Conservation (phyloP, 2,888 invertebrate species). For the Phengaris arion region DNA sequence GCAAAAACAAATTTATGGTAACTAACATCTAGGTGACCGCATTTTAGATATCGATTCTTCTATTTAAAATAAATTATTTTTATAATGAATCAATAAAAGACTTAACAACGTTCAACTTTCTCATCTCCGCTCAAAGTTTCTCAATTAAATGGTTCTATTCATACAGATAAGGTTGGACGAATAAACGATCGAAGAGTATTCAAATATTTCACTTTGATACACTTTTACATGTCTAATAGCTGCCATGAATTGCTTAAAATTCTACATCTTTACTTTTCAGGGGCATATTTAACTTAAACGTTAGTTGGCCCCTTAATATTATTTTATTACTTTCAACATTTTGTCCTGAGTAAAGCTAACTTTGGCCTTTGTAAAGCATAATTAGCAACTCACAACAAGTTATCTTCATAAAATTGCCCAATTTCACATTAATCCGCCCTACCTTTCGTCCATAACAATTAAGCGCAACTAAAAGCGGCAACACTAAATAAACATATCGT, state of each 20-base stretch:
- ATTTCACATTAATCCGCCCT: not conserved
- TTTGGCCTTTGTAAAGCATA: not conserved
- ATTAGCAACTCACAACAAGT: too few species aligned
- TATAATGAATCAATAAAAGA: conserved; percentile 24
- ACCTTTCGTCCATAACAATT: conserved; percentile 35
- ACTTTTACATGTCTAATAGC: not conserved
- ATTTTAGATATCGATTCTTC: not conserved
- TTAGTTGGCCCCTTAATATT: not conserved
- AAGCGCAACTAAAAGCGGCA: conserved; percentile 45
- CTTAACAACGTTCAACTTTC: conserved; percentile 3
- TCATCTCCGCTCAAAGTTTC: conserved; percentile 5
- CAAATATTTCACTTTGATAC: not conserved
- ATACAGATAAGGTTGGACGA: conserved; percentile 16
- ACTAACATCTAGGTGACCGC: conserved; percentile 40
- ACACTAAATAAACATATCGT: conserved; percentile 55
- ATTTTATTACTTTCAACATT: not conserved
- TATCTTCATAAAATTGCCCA: not conserved
- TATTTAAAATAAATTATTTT: not conserved
- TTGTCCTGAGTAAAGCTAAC: not conserved
- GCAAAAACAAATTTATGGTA: conserved; percentile 51
- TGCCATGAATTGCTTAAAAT: not conserved
- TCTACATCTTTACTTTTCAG: not conserved
- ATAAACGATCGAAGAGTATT: not conserved
- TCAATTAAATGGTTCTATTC: conserved; percentile 10
- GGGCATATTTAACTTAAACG: not conserved